These are phyloP conservation scores for Rhadina sibilatrix DNA, from an alignment of 2,113 vertebrate species.

Conservation along the genomic window DNA sequence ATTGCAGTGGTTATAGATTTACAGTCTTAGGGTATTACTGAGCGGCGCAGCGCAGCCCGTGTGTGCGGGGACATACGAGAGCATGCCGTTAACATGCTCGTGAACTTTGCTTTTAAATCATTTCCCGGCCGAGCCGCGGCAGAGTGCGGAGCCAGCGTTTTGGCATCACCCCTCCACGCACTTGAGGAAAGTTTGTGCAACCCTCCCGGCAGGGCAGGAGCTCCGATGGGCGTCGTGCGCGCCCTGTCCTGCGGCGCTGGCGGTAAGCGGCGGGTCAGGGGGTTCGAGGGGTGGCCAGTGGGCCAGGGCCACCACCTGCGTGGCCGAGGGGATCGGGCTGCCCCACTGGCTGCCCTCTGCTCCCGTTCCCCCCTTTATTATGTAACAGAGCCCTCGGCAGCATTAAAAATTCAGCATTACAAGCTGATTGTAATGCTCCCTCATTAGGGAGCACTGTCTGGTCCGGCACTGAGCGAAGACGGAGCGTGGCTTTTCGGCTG, in stretches of 20 bases:
- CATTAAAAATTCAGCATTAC: constrained; percentile 82
- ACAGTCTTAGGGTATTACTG: constrained; percentile 77
- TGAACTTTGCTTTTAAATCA: constrained; percentile 68
- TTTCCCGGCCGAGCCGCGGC: constrained; percentile 12
- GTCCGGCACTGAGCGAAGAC: constrained; percentile 67
- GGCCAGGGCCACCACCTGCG: neutral
- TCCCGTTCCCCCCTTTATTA: constrained; percentile 75
- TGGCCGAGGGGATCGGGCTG: neutral
- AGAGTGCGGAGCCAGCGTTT: constrained; percentile 12
- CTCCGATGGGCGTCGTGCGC: constrained; percentile 31
- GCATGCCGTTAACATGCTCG: constrained; percentile 17
- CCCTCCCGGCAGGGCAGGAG: constrained; percentile 37
- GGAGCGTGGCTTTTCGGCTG: constrained; percentile 65
- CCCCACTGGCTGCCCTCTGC: constrained; percentile 31
- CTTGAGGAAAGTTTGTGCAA: constrained; percentile 46
- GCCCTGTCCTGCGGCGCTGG: neutral
- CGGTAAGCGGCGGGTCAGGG: constrained; percentile 30
- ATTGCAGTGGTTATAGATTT: constrained; percentile 88
- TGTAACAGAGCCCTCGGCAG: constrained; percentile 80
- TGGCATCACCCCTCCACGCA: neutral
- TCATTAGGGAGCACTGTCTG: constrained; percentile 78
- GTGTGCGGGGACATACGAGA: constrained; percentile 38
- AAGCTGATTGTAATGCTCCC: constrained; percentile 81
- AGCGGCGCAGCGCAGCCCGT: constrained; percentile 50
- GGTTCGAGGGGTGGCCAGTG: neutral